phyloP scores from a whole-genome alignment of 2,113 vertebrate genomes.

The Arvicanthis niloticus region DNA sequence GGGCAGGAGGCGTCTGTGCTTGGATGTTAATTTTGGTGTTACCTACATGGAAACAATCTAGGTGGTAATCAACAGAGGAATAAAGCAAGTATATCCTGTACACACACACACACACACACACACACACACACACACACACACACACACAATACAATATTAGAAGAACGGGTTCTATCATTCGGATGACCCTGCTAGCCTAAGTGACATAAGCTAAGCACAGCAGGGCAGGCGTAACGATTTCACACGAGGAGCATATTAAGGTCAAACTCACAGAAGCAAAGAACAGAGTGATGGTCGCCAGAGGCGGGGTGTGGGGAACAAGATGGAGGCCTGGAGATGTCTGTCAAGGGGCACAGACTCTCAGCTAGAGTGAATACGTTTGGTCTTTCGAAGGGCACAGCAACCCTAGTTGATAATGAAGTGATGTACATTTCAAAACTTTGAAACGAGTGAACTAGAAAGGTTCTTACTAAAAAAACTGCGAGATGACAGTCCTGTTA shows the following conservation, averaged over 20 bases:
- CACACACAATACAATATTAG: too few relatives aligned
- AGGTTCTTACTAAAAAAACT: not conserved
- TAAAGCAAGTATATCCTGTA: not conserved
- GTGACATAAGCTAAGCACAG: not conserved
- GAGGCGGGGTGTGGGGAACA: not conserved
- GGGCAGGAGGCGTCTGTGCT: not conserved
- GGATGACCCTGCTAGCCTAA: not conserved
- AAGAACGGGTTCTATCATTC: not conserved
- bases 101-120: too few relatives aligned
- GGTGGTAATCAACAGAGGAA: not conserved
- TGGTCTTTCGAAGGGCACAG: not conserved
- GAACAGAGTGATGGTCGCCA: not conserved
- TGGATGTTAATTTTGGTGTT: not conserved
- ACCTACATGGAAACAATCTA: not conserved
- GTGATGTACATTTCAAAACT: not conserved
- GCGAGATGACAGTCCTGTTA: not conserved
- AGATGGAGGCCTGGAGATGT: not conserved
- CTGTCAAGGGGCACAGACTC: not conserved
- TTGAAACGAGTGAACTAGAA: not conserved
- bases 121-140: too few relatives aligned
- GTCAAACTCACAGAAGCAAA: not conserved
- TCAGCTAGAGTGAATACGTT: not conserved
- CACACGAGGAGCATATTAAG: not conserved
- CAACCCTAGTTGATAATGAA: not conserved
- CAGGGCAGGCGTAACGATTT: not conserved